A percentile compares a stretch with the other conserved stretches of the same genome.
Conservation (phyloP, 2,113 vertebrate species). For the Petaurus breviceps region DNA sequence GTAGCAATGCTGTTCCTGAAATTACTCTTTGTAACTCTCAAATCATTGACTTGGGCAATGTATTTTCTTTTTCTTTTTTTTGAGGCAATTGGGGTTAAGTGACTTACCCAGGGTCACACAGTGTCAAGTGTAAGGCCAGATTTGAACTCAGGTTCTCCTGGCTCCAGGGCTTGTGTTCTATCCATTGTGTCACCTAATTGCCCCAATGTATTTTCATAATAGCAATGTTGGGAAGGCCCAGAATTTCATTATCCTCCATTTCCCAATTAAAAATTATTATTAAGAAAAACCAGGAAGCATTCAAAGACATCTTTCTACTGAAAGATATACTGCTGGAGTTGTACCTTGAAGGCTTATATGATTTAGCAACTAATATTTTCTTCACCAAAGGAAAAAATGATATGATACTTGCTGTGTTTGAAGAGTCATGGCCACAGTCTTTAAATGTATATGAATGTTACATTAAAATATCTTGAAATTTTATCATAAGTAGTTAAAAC, state of each 20-base stretch:
- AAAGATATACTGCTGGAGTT: neutral
- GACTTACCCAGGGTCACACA: no score
- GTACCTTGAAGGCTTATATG: slow-evolving; percentile 33
- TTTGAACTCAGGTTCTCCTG: no score
- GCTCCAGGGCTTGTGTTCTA: no score
- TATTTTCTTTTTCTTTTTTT: neutral
- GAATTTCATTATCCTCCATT: slow-evolving; percentile 20
- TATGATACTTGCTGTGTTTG: slow-evolving; percentile 39
- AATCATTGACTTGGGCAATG: slow-evolving; percentile 12
- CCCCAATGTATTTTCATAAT: slow-evolving; percentile 3
- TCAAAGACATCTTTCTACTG: slow-evolving; percentile 1
- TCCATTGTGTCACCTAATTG: no score
- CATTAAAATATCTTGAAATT: neutral
- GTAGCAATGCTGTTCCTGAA: neutral
- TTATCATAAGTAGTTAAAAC: neutral
- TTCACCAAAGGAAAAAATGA: slow-evolving; percentile 42
- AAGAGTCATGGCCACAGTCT: slow-evolving; percentile 10
- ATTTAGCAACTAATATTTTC: slow-evolving; percentile 44
- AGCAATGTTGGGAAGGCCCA: slow-evolving; percentile 39
- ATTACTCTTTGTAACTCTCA: neutral
- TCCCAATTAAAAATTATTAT: slow-evolving; percentile 30
- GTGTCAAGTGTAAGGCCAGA: no score
- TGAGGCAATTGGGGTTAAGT: no score
- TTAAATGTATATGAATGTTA: slow-evolving; percentile 2
- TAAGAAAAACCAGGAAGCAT: slow-evolving; percentile 31